phyloP scores from a whole-genome alignment of 2,113 vertebrate genomes.

The Saguinus midas region DNA sequence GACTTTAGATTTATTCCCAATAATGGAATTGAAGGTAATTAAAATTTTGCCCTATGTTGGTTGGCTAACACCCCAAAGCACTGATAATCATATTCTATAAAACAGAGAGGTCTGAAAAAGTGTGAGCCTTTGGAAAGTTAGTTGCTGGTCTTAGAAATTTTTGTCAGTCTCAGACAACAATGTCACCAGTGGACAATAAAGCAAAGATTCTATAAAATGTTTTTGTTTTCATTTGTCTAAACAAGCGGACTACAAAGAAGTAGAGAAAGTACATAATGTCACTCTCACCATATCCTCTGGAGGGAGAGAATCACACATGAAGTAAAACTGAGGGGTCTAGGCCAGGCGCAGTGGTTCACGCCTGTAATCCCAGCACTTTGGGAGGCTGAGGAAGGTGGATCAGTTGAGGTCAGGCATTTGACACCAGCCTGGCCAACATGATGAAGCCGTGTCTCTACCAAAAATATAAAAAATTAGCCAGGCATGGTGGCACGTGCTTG shows the following conservation, averaged over 20 bases:
- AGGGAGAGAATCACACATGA: background rate
- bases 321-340: background rate
- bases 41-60: background rate
- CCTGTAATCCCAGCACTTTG: too few species aligned
- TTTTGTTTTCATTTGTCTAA: background rate
- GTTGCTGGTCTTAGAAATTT: background rate
- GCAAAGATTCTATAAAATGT: background rate
- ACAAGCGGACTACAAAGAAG: conserved; percentile 48
- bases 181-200: background rate
- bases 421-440: too few species aligned
- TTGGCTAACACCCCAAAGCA: background rate
- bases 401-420: too few species aligned
- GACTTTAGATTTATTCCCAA: background rate
- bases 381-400: too few species aligned
- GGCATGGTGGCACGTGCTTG: rapidly evolving
- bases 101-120: background rate
- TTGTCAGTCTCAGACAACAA: background rate
- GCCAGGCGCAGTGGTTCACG: rapidly evolving
- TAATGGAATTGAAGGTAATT: background rate
- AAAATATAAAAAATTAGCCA: too few species aligned
- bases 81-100: background rate
- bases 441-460: too few species aligned
- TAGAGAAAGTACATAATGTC: background rate
- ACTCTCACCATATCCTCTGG: background rate
- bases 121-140: background rate